phyloP scores from a whole-genome alignment of 2,888 invertebrate species.

The Eupithecia centaureata region DNA sequence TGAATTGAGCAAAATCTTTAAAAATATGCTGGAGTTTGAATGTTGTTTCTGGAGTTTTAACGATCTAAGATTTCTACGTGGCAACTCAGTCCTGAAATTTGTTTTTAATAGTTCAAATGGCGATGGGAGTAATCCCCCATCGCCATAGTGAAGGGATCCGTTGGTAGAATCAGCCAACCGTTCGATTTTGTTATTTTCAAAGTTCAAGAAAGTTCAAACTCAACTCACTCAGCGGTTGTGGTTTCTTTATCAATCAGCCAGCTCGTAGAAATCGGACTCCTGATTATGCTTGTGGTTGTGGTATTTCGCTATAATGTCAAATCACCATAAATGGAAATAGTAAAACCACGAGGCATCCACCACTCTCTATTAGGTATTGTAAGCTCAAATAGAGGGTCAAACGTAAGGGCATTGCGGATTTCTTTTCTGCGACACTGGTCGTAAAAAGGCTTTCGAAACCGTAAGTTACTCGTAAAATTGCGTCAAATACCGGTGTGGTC shows the following conservation, averaged over 20 bases:
- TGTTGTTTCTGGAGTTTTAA: too few relatives aligned
- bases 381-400: conserved; percentile 3
- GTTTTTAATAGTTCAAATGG: too few relatives aligned
- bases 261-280: conserved; percentile 9
- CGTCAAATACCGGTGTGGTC: conserved; percentile 16
- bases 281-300: conserved; percentile 15
- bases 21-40: too few relatives aligned
- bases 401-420: conserved; percentile 6
- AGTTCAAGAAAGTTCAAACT: conserved; percentile 2
- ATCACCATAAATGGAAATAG: conserved; percentile 16
- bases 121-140: too few relatives aligned
- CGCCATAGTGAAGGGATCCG: too few relatives aligned
- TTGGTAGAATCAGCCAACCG: too few relatives aligned
- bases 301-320: conserved; percentile 18
- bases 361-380: conserved; percentile 8
- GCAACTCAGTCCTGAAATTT: too few relatives aligned
- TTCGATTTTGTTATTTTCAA: neutral
- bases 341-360: neutral
- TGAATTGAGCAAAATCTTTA: too few relatives aligned
- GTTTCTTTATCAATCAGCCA: conserved; percentile 17
- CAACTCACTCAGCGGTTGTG: neutral
- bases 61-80: too few relatives aligned
- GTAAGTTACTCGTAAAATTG: conserved; percentile 20
- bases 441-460: conserved; percentile 26
- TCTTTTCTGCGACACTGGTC: conserved; percentile 4